Base-by-base conservation (phyloP, 2,113 vertebrate genomes). In the Tupaia chinensis region DNA sequence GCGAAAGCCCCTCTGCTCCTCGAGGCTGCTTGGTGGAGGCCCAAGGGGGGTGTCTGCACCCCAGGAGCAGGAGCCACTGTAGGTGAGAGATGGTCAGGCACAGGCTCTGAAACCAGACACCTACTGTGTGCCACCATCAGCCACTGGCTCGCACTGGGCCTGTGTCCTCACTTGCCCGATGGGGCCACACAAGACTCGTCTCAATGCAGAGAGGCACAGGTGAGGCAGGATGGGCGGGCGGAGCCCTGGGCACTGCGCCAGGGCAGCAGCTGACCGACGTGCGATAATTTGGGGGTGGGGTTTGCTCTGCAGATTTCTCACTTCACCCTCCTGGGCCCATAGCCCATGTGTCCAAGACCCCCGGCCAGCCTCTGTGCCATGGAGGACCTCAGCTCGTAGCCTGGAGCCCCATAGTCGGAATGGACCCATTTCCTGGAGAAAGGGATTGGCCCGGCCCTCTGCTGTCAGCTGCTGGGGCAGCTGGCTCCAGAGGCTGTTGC, bases 361-460 rank as follows among this genome's bases (percentile, higher is more conserved):
- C 94, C 66, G 73, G 87, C 97, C 97, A 95, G 94, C 97, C 98
- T 94, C 97, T n/a, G 82, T 69, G 73, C 89, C 78, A 88, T 97
- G 81, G 97, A 96, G 97, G 95, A 96, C 95, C 93, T 96, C 72
- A 88, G 87, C 93, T 9, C 82, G 96, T 94, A 82, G 89, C 92
- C 91, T 94, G 96, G 94, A 97, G 97, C 96, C 96, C 97, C 95
- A 96, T 93, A 97, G 94, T 96, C 86, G 89, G 97, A 97, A 95
- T 73, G 97, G 96, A 97, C 97, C 95, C 61, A 69, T 87, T 95
- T 97, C 97, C 69, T 17, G 16, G 69, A 72, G 69, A 16, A 4
- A 44, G 29, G 1, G 60, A 94, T 97, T 96, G 93, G 96, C 97
- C 98, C 76, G 86, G 95, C 93, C 95, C 90, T 69, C 79, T 69